These are phyloP conservation scores for Elanoides forficatus DNA, from an alignment of 2,113 vertebrate genomes.

Conservation along the genomic window DNA sequence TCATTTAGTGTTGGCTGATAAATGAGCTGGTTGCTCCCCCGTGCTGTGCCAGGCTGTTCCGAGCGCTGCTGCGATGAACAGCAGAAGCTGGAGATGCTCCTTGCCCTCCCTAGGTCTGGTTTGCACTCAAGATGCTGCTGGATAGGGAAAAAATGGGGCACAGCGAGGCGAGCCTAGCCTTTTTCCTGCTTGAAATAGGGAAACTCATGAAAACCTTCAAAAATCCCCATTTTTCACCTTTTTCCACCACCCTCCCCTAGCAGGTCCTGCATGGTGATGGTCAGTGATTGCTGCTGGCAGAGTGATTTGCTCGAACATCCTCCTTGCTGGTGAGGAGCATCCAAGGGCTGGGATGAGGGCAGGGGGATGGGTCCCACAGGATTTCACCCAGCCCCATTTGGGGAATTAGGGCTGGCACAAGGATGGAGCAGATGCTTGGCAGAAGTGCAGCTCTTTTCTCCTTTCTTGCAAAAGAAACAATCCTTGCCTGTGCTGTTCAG, in stretches of 20 bases:
- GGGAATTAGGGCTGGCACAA: not conserved
- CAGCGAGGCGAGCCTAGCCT: fast-evolving
- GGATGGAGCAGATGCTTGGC: not conserved
- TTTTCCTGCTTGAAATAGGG: not conserved
- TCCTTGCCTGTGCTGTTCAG: not conserved
- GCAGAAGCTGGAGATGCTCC: not conserved
- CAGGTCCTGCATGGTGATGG: fast-evolving
- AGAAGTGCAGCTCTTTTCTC: not conserved
- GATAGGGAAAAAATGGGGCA: not conserved
- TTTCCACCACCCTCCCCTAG: fast-evolving
- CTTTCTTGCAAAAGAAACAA: not conserved
- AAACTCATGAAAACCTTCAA: not conserved
- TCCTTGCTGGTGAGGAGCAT: not conserved
- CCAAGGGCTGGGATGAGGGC: fast-evolving
- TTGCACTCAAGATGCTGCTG: not conserved
- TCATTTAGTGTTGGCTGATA: not conserved
- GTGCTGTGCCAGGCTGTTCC: not conserved
- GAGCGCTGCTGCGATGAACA: fast-evolving
- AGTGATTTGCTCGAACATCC: not conserved
- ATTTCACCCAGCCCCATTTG: not conserved
- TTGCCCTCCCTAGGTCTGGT: not conserved
- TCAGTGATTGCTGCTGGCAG: not conserved
- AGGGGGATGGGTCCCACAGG: fast-evolving
- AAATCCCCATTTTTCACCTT: not conserved
- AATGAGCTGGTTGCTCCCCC: not conserved